Evolutionary conservation across 2,888 invertebrate species (phyloP).

Genomic region (Ernsta delagoae): DNA sequence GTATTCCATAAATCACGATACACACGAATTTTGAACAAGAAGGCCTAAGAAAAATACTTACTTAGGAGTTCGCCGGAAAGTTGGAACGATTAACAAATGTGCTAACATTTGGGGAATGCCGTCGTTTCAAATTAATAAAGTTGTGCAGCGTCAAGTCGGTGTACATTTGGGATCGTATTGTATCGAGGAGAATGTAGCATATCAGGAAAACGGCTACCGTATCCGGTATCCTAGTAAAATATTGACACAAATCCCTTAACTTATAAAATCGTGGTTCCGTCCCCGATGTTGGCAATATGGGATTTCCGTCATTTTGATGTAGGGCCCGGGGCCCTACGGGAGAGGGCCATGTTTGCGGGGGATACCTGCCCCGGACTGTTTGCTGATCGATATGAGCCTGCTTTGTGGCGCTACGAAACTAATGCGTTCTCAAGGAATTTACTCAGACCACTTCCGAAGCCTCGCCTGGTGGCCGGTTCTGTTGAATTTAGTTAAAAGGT

Average conservation of each 20-base stretch:
- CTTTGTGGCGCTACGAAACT: conserved; percentile 43
- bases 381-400: conserved; percentile 67
- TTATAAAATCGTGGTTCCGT: conserved; percentile 83
- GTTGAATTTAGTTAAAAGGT: too few species aligned
- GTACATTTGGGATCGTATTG: conserved; percentile 35
- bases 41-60: conserved; percentile 73
- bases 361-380: conserved; percentile 71
- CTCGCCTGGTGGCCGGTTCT: not conserved
- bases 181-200: conserved; percentile 49
- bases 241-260: conserved; percentile 85
- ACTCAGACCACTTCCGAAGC: conserved; percentile 29
- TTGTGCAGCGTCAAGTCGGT: conserved; percentile 49
- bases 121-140: conserved; percentile 70
- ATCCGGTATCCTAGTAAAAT: conserved; percentile 81
- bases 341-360: conserved; percentile 70
- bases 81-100: conserved; percentile 67
- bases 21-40: conserved; percentile 63
- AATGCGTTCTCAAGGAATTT: conserved; percentile 45
- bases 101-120: conserved; percentile 51
- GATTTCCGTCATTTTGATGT: conserved; percentile 83
- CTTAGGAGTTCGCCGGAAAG: conserved; percentile 51
- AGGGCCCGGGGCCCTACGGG: conserved; percentile 66
- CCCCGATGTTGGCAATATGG: conserved; percentile 81
- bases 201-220: conserved; percentile 50
- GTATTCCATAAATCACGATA: conserved; percentile 76